Evolutionary conservation across 2,113 vertebrate genomes (phyloP).

Genomic region (Microcebus lehilahytsara): DNA sequence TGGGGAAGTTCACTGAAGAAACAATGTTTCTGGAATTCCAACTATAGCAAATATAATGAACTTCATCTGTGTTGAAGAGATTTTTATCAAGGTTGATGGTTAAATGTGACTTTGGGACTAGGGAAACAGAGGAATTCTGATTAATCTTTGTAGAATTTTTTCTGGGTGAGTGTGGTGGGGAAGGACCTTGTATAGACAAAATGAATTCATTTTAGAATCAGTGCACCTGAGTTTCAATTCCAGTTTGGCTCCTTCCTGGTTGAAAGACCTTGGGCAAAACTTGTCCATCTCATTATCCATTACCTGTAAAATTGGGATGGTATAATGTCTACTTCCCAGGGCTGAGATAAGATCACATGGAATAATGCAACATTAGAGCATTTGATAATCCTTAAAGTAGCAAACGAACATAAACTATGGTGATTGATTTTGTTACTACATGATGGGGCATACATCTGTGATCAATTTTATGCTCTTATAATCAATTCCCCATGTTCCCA

Average conservation of each 20-base stretch:
- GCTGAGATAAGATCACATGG: neutral
- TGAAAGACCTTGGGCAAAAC: neutral
- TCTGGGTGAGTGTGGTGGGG: neutral
- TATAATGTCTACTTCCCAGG: neutral
- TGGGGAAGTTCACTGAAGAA: neutral
- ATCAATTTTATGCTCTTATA: slow-evolving; percentile 39
- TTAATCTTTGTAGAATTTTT: neutral
- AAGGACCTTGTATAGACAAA: neutral
- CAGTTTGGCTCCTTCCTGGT: neutral
- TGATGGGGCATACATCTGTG: neutral
- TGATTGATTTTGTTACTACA: neutral
- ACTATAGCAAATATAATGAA: neutral
- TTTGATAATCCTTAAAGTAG: neutral
- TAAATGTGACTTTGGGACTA: neutral
- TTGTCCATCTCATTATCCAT: neutral
- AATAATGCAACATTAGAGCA: neutral
- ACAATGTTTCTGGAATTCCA: neutral
- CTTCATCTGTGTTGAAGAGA: neutral
- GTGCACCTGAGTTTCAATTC: neutral
- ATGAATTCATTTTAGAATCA: neutral
- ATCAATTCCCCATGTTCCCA: neutral
- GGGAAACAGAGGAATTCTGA: neutral
- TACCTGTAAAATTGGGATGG: neutral
- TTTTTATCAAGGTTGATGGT: neutral
- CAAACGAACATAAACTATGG: neutral